Evolutionary conservation across 2,888 invertebrate species (phyloP), one percentile per base, ranked within the genome.

Genomic region (Sicus ferrugineus): DNA sequence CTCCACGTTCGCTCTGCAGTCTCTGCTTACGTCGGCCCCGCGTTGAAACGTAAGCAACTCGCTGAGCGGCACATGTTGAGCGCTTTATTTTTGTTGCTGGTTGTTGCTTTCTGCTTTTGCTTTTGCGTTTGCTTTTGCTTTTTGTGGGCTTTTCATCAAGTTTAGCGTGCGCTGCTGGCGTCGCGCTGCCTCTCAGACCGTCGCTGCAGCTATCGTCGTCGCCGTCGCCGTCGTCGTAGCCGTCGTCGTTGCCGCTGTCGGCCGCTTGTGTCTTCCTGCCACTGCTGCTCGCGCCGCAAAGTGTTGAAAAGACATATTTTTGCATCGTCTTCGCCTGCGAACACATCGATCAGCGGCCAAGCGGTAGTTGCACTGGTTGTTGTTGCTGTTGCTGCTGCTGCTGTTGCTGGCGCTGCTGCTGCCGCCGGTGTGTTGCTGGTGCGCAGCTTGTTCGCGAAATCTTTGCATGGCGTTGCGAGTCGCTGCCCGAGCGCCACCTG

Each of bases 401-500:
- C 67, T 68, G 58, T 65, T 68, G 70, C 58, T 61, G 65, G 21
- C 42, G 50, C 26, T 30, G 9, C 19, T 50, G 50, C 42, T 61
- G 58, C 46, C 46, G 14, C 9, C 19, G 26, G 62, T 28, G 14
- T 26, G 63, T 38, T 66, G 42, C 28, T 66, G 19, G 67, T 67
- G 67, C 67, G 67, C 67, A 67, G 48, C 59, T 58, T 48, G 59
- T 67, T 59, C 30, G 67, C 67, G 48, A 67, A 67, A 67, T 58
- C 59, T 38, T 30, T 56, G 66, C 56, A 14, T 52, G 34, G 31
- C 61, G 62, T 63, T 56, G 63, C 64, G 63, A 52, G 48, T 14
- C 64, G 64, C 30, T 56, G 56, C 46, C 28, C 4, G 16, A 73
- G 72, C 75, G 76, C 75, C 76, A 75, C 76, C 78, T 80, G 81